These are phyloP conservation scores for Bos javanicus DNA, from an alignment of 2,113 vertebrate genomes.

Conservation along the genomic window DNA sequence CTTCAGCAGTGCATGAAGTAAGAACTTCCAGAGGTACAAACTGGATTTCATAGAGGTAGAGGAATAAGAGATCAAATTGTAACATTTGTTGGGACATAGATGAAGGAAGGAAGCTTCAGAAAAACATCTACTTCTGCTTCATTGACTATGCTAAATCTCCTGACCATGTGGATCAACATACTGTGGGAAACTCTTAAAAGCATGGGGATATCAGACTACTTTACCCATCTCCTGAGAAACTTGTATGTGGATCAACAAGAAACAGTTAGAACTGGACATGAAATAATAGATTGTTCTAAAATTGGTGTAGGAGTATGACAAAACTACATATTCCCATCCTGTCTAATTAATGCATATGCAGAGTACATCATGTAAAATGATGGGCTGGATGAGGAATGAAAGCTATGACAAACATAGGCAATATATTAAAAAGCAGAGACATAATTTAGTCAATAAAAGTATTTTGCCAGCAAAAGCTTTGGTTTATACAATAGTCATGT, in stretches of 20 bases:
- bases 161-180: background rate
- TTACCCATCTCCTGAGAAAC: background rate
- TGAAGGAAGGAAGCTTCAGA: background rate
- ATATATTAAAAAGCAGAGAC: no score
- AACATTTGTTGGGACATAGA: background rate
- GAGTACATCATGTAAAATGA: background rate
- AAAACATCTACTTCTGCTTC: background rate
- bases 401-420: no score
- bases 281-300: background rate
- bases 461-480: no score
- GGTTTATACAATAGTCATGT: no score
- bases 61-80: background rate
- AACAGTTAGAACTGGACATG: background rate
- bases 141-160: background rate
- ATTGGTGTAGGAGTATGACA: background rate
- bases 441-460: no score
- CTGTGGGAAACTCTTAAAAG: background rate
- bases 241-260: background rate
- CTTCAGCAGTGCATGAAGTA: background rate
- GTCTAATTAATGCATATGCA: background rate
- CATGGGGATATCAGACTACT: background rate
- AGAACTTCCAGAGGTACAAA: background rate
- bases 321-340: background rate
- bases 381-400: background rate
- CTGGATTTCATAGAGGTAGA: background rate